phyloP scores from a whole-genome alignment of 23 tunicate genomes.

The Aplidium turbinatum region DNA sequence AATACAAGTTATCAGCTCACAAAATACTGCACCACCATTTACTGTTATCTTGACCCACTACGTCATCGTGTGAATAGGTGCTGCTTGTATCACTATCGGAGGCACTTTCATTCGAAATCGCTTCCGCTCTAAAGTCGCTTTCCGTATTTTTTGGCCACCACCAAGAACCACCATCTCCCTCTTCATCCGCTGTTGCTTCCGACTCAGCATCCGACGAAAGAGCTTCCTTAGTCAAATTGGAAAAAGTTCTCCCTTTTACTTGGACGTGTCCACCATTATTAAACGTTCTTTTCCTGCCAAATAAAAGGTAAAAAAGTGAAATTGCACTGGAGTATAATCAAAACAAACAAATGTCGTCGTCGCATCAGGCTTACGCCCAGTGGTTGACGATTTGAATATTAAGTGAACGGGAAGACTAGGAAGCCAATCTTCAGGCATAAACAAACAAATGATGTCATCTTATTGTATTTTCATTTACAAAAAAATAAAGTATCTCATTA shows the following conservation, averaged over 20 bases:
- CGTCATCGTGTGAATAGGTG: slow-evolving; percentile 4
- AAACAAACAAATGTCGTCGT: too few species aligned
- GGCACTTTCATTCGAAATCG: slow-evolving; percentile 4
- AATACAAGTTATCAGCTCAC: too few species aligned
- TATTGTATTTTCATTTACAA: too few species aligned
- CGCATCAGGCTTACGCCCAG: too few species aligned
- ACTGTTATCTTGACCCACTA: neutral
- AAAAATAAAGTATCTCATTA: too few species aligned
- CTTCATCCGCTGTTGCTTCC: slow-evolving; percentile 28
- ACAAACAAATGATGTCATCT: too few species aligned
- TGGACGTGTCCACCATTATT: slow-evolving; percentile 11
- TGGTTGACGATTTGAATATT: too few species aligned
- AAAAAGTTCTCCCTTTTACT: slow-evolving; percentile 36
- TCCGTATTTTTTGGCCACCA: slow-evolving; percentile 27
- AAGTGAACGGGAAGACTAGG: too few species aligned
- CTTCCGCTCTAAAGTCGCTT: neutral
- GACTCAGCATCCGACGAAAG: slow-evolving; percentile 62
- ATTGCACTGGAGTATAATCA: too few species aligned
- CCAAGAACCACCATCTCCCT: slow-evolving; percentile 27
- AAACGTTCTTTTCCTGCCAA: neutral
- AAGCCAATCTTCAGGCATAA: too few species aligned
- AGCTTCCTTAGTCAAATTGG: slow-evolving; percentile 27
- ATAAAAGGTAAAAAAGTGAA: neutral
- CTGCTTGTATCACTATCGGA: slow-evolving; percentile 38
- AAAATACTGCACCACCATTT: neutral